Evolutionary conservation across 2,888 invertebrate genomes (phyloP), one percentile per base, ranked within the genome.

Genomic region (Anthophora plumipes): DNA sequence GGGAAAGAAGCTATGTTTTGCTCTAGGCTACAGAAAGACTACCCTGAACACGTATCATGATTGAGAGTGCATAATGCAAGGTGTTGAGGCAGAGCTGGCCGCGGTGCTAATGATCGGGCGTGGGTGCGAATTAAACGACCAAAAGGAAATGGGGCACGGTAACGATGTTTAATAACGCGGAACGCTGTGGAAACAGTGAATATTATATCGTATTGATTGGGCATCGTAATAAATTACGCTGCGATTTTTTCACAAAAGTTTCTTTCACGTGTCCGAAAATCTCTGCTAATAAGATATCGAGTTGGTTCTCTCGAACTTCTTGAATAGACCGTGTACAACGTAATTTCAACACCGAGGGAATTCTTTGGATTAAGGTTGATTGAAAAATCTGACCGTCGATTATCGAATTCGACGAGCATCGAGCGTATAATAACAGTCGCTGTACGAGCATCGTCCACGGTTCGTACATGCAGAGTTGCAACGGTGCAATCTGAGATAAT

Each of bases 21-120:
- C 80, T 68, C 12, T 70, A 68, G 79, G 79, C 83, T 63, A 80
- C 70, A 4, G 75, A n/a, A n/a, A 81, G 82, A 76, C 74, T 74
- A 71, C 75, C 68, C 75, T 63, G 82, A 80, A 61, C 76, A 72
- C 71, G 82, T 80, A 81, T 76, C 83, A 87, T 92, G 92, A 92
- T 91, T 89, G 91, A 92, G 91, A 91, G 89, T 82, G 89, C 90
- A 91, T 92, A 91, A 91, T 92, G 88, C 86, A 87, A 91, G 91
- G 90, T 92, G 91, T 91, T 91, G 92, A 90, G 91, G 88, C 89
- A 90, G 89, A 88, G 90, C 84, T 82, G 83, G 83, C 85, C 86
- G 85, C 84, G 85, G 73, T 84, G 86, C 90, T 92, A 91, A 92
- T 91, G 92, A 91, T 87, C 87, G 86, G 82, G 89, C 91, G 91